phyloP scores from a whole-genome alignment of 2,113 vertebrate genomes.

The Rhipidura dahli region DNA sequence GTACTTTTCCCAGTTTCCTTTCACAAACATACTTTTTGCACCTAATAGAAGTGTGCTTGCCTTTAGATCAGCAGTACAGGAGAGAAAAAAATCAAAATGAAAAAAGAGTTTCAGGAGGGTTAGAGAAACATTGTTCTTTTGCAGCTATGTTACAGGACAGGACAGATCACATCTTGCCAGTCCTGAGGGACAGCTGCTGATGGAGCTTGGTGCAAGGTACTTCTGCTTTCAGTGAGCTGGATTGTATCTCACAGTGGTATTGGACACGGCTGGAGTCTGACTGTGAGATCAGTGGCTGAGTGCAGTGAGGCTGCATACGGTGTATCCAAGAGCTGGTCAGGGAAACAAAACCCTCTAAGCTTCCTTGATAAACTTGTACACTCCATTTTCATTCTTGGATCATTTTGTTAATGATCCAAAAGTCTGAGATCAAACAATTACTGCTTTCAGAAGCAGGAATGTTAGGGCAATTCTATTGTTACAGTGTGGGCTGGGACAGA shows the following conservation, averaged over 20 bases:
- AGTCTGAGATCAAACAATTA: neutral
- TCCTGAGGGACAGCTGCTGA: neutral
- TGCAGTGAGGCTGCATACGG: fast-evolving
- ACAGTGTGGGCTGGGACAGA: neutral
- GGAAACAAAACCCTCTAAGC: neutral
- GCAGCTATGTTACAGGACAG: neutral
- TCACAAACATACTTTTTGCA: neutral
- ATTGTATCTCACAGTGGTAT: neutral
- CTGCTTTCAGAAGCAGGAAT: neutral
- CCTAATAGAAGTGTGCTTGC: neutral
- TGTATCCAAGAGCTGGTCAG: neutral
- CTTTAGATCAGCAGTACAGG: neutral
- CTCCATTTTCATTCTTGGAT: neutral
- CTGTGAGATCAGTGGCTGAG: fast-evolving
- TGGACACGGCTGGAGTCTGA: neutral
- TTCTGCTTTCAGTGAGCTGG: neutral
- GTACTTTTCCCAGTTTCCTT: neutral
- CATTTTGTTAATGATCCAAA: neutral
- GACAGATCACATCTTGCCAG: neutral
- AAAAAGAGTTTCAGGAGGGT: neutral
- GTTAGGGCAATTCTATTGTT: neutral
- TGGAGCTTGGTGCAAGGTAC: neutral
- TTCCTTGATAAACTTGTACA: neutral
- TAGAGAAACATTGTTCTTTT: fast-evolving
- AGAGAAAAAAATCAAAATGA: neutral